Evolutionary conservation across 2,113 vertebrate genomes (phyloP), one percentile per base, ranked within the genome.

Genomic region (Anser cygnoides): DNA sequence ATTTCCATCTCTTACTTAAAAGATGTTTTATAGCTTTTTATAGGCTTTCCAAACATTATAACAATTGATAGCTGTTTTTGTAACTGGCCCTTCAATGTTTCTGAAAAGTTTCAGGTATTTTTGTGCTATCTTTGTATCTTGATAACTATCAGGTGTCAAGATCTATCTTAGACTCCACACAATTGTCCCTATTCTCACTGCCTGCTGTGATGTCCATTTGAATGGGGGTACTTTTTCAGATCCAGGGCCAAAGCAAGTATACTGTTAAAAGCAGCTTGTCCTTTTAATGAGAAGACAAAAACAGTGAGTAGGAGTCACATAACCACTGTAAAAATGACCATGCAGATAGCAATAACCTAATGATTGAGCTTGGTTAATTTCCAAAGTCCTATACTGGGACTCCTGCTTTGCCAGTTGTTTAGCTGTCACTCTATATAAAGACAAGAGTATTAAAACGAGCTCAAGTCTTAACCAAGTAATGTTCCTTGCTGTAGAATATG

Each of bases 241-340:
- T 44, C 21, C 50, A 28, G 31, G 43, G 52, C n/a, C n/a, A 43
- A 84, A 90, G 49, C 54, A 28, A 46, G 54, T 29, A 29, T 54
- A 4, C 41, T 73, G 28, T 57, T 88, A 46, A 43, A 63, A 59
- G 46, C 19, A 35, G 35, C 3, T 1, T 0, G 1, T 44, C 10
- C 66, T 77, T 74, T 80, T 31, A 9, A 88, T 28, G 10, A 39
- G 3, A 50, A 76, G 80, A 41, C 5, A 49, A 12, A 44, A 83
- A 58, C 26, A 59, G 19, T 10, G 2, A 29, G 31, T 31, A 41
- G 62, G 7, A 55, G 43, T 31, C 9, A 11, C 9, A 35, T 4
- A 79, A 31, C 11, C 57, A 10, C 50, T 77, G 41, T 74, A 17
- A 55, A 71, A 92, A 33, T 29, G 58, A 57, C 8, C 5, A 6